Conservation (phyloP, 2,888 invertebrate species). For the Andrena dorsata region DNA sequence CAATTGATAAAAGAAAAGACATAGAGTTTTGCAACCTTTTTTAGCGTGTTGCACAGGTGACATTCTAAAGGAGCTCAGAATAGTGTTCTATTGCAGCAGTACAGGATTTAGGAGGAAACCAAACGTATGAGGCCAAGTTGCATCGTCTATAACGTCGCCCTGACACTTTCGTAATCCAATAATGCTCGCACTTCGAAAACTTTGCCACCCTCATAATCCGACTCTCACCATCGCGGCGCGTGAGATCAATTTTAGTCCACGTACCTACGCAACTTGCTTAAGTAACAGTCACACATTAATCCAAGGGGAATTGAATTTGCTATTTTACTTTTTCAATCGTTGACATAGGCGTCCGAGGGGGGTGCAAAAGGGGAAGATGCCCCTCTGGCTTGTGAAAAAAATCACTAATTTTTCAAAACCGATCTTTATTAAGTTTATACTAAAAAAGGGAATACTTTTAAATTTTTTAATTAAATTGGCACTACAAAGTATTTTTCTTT, state of each 20-base stretch:
- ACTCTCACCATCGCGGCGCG: conserved; percentile 12
- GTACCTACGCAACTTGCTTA: conserved; percentile 19
- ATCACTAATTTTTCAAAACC: too few relatives aligned
- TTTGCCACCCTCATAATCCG: conserved; percentile 46
- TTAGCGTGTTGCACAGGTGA: background rate
- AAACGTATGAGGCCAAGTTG: conserved; percentile 14
- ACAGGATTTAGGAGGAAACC: conserved; percentile 12
- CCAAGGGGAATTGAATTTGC: conserved; percentile 27
- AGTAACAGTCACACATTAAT: conserved; percentile 20
- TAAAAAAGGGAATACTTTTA: too few relatives aligned
- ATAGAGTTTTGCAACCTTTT: conserved; percentile 14
- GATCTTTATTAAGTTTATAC: too few relatives aligned
- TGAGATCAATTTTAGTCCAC: conserved; percentile 41
- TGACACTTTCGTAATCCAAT: conserved; percentile 43
- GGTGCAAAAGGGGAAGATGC: too few relatives aligned
- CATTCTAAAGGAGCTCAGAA: background rate
- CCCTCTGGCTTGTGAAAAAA: too few relatives aligned
- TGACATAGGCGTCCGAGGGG: too few relatives aligned
- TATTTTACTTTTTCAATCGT: conserved; percentile 10
- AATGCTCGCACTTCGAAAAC: conserved; percentile 36
- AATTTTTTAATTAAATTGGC: too few relatives aligned
- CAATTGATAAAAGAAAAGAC: conserved; percentile 16
- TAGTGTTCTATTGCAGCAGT: background rate
- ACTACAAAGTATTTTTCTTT: too few relatives aligned
- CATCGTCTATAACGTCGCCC: conserved; percentile 9